Percentiles rank a stretch among this genome's conserved stretches.
Evolutionary conservation across 2,797 vertebrate genomes (phyloP).

Genomic region (Cetoscarus ocellatus): DNA sequence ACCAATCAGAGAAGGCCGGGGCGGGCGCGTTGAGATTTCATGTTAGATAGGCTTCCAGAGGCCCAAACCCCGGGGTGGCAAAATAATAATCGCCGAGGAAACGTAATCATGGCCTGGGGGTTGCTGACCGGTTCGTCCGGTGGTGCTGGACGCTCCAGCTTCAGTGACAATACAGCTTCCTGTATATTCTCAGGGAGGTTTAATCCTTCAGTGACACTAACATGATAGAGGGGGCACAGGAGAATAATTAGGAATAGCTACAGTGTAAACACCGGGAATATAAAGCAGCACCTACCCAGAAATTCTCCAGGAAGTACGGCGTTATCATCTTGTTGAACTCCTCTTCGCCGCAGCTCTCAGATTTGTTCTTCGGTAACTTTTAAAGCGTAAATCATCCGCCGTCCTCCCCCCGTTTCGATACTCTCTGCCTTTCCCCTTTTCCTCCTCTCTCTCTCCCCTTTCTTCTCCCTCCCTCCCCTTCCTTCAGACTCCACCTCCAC

Average conservation of each 20-base stretch:
- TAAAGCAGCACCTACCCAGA: slow-evolving; percentile 90
- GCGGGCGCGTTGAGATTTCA: slow-evolving; percentile 57
- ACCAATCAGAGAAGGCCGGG: slow-evolving; percentile 72
- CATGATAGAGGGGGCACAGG: slow-evolving; percentile 52
- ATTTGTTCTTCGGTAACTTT: slow-evolving; percentile 62
- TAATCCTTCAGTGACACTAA: slow-evolving; percentile 55
- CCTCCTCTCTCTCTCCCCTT: slow-evolving; percentile 82
- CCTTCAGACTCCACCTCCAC: slow-evolving; percentile 83
- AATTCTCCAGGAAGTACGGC: slow-evolving; percentile 95
- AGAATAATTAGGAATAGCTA: slow-evolving; percentile 61
- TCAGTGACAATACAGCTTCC: neutral
- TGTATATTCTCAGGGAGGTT: slow-evolving; percentile 13
- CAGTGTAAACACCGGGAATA: slow-evolving; percentile 62
- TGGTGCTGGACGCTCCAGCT: slow-evolving; percentile 8
- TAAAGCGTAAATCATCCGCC: slow-evolving; percentile 74
- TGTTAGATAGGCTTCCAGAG: slow-evolving; percentile 78
- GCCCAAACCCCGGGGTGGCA: slow-evolving; percentile 81
- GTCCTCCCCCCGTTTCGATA: slow-evolving; percentile 78
- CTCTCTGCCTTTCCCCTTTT: slow-evolving; percentile 81
- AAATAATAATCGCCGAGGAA: slow-evolving; percentile 72
- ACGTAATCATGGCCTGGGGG: slow-evolving; percentile 49
- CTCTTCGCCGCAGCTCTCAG: slow-evolving; percentile 58
- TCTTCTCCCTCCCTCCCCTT: slow-evolving; percentile 85
- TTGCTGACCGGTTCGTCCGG: slow-evolving; percentile 19
- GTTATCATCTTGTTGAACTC: slow-evolving; percentile 89